These are phyloP conservation scores for Columba livia DNA, from an alignment of 2,113 vertebrate species.

Conservation along the genomic window DNA sequence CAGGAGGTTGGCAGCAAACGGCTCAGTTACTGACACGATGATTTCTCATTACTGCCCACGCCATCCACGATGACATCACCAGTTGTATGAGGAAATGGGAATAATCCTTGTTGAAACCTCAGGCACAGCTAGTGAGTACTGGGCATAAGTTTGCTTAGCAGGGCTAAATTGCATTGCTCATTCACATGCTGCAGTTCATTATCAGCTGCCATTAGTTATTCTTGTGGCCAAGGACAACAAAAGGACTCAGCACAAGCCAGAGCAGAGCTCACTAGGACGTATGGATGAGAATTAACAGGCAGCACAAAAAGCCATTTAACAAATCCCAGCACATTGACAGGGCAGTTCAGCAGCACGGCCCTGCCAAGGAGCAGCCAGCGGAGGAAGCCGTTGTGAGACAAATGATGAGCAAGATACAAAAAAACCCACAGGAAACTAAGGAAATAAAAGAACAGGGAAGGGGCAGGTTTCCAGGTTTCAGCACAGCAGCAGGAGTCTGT, in stretches of 20 bases:
- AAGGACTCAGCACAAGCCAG: not conserved
- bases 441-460: not conserved
- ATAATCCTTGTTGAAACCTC: conserved; percentile 21
- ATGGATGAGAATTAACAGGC: conserved; percentile 30
- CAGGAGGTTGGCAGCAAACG: not conserved
- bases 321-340: not conserved
- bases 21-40: not conserved
- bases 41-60: not conserved
- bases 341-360: not conserved
- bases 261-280: not conserved
- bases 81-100: not conserved
- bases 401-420: not conserved
- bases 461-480: not conserved
- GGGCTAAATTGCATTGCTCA: not conserved
- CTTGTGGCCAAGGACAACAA: conserved; percentile 51
- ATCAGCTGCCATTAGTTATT: conserved; percentile 22
- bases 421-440: rapidly evolving
- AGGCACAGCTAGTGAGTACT: not conserved
- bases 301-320: not conserved
- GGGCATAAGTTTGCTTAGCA: not conserved
- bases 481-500: not conserved
- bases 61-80: conserved; percentile 7
- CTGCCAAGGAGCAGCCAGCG: not conserved
- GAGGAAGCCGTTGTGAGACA: not conserved
- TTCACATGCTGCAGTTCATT: conserved; percentile 37